A percentile compares a stretch with the other conserved stretches of the same genome.
These are phyloP conservation scores for Drosophila maculinotata DNA, from an alignment of 2,888 invertebrate species.

Conservation along the genomic window DNA sequence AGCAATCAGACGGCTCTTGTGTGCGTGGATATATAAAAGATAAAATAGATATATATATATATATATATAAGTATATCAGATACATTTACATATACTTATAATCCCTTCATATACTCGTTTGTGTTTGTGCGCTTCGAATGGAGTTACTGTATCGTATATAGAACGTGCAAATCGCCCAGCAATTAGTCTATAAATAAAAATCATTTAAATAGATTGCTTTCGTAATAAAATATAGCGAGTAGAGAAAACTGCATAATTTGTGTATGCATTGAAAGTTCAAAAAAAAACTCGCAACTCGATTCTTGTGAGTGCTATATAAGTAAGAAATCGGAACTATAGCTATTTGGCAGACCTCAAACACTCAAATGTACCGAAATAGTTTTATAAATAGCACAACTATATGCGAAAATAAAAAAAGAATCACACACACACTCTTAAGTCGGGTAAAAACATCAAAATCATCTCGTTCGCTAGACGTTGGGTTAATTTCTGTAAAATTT, in stretches of 20 bases:
- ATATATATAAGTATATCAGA: constrained; percentile 11
- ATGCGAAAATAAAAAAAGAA: constrained; percentile 49
- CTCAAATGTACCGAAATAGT: constrained; percentile 55
- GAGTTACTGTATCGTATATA: constrained; percentile 43
- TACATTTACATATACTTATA: constrained; percentile 10
- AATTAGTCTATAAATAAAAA: constrained; percentile 63
- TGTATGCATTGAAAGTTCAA: constrained; percentile 12
- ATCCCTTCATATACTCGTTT: constrained; percentile 2
- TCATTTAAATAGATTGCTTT: constrained; percentile 57
- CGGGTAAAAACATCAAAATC: constrained; percentile 38
- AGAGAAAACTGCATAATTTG: constrained; percentile 28
- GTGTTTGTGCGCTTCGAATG: constrained; percentile 38
- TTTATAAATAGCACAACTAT: constrained; percentile 72
- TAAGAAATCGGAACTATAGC: constrained; percentile 49
- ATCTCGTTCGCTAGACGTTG: constrained; percentile 15
- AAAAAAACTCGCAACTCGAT: constrained; percentile 38
- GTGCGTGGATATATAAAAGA: constrained; percentile 16
- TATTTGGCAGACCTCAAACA: constrained; percentile 43
- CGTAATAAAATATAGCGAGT: constrained; percentile 53
- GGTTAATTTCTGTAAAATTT: constrained; percentile 36
- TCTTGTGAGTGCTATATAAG: constrained; percentile 35
- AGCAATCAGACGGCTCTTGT: constrained; percentile 58
- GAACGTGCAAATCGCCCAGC: constrained; percentile 37
- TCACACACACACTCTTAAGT: constrained; percentile 37
- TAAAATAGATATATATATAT: constrained; percentile 15